A percentile compares a stretch with the other conserved stretches of the same genome.
Evolutionary conservation across 2,888 invertebrate species (phyloP).

Genomic region (Aspidapion aeneum): DNA sequence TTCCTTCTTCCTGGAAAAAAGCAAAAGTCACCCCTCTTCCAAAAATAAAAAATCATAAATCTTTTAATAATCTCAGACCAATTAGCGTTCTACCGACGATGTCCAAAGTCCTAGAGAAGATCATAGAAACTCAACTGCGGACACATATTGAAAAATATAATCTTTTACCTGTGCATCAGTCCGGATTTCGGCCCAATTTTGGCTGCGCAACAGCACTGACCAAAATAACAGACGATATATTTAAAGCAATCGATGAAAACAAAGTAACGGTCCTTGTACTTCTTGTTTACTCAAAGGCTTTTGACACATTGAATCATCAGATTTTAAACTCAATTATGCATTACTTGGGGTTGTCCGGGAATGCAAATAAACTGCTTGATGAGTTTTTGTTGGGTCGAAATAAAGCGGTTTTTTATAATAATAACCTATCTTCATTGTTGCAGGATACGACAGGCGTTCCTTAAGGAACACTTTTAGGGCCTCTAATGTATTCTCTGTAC

Average conservation of each 20-base stretch:
- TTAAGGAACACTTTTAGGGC: background rate
- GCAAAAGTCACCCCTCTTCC: constrained; percentile 6
- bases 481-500: background rate
- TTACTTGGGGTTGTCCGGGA: background rate
- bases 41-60: constrained; percentile 3
- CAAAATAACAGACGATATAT: background rate
- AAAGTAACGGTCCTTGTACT: too few species aligned
- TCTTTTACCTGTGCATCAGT: background rate
- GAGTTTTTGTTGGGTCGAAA: background rate
- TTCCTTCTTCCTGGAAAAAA: constrained; percentile 4
- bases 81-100: background rate
- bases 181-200: background rate
- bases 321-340: too few species aligned
- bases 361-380: too few species aligned
- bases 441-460: background rate
- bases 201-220: background rate
- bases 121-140: background rate
- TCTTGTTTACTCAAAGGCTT: background rate
- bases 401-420: background rate
- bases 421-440: background rate
- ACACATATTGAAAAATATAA: background rate
- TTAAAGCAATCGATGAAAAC: background rate
- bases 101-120: constrained; percentile 1
- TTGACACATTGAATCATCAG: background rate
- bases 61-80: background rate